A percentile compares a stretch with the other conserved stretches of the same genome.
phyloP scores from a whole-genome alignment of 2,888 invertebrate genomes.

The Drosophila pegasa region DNA sequence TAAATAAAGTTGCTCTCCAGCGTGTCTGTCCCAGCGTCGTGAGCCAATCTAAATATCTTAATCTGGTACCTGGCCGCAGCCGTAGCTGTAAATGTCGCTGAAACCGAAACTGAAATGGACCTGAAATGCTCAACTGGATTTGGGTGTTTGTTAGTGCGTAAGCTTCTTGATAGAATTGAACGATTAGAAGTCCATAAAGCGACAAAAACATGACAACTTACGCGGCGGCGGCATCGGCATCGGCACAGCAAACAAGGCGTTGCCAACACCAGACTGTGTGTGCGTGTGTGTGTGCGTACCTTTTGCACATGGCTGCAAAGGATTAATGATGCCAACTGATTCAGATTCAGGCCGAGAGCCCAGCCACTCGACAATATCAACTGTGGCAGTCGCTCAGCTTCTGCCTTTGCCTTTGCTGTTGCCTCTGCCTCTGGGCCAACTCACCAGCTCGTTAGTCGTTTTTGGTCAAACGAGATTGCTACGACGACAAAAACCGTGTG shows the following conservation, averaged over 20 bases:
- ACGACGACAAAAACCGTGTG: slow-evolving; percentile 62
- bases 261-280: slow-evolving; percentile 36
- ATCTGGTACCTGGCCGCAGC: slow-evolving; percentile 70
- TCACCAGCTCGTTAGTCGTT: slow-evolving; percentile 83
- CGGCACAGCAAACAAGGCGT: slow-evolving; percentile 65
- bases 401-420: slow-evolving; percentile 7
- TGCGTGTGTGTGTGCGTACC: slow-evolving; percentile 21
- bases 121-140: slow-evolving; percentile 61
- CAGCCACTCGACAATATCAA: slow-evolving; percentile 56
- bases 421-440: slow-evolving; percentile 37
- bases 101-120: slow-evolving; percentile 65
- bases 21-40: slow-evolving; percentile 40
- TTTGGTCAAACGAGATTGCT: slow-evolving; percentile 70
- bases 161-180: slow-evolving; percentile 85
- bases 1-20: slow-evolving; percentile 79
- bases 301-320: slow-evolving; percentile 60
- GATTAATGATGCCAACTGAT: slow-evolving; percentile 82
- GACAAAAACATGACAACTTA: slow-evolving; percentile 85
- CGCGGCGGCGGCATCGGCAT: slow-evolving; percentile 46
- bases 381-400: slow-evolving; percentile 76
- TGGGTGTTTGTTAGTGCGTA: slow-evolving; percentile 84
- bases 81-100: slow-evolving; percentile 24
- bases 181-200: slow-evolving; percentile 85
- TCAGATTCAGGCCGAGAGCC: slow-evolving; percentile 42
- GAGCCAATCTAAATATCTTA: slow-evolving; percentile 85